These are phyloP conservation scores for Leptopilina boulardi DNA, from an alignment of 1,140 invertebrate species.

Conservation along the genomic window DNA sequence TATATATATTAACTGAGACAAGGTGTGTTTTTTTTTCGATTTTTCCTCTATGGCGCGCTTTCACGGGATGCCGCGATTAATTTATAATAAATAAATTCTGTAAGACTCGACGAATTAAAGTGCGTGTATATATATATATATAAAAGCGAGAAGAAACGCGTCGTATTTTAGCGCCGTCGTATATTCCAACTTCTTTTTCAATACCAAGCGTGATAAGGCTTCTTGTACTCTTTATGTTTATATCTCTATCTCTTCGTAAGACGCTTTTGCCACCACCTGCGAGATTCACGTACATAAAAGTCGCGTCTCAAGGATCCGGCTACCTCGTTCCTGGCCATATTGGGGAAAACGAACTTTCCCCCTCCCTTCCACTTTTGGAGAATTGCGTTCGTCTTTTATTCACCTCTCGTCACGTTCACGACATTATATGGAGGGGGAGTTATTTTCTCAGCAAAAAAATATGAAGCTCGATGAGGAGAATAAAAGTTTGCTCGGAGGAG, in stretches of 20 bases:
- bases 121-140: no score
- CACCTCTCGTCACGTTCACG: constrained; percentile 51
- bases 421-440: constrained; percentile 59
- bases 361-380: background rate
- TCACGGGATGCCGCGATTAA: constrained; percentile 43
- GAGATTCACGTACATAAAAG: constrained; percentile 29
- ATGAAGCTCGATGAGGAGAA: constrained; percentile 65
- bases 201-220: background rate
- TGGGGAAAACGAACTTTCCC: constrained; percentile 30
- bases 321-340: constrained; percentile 27
- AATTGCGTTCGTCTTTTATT: constrained; percentile 13
- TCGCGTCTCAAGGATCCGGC: constrained; percentile 1
- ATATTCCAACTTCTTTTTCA: constrained; percentile 16
- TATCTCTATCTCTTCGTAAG: constrained; percentile 30
- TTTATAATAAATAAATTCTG: constrained; percentile 58
- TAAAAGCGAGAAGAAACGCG: constrained; percentile 52
- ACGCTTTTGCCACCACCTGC: constrained; percentile 28
- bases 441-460: constrained; percentile 68
- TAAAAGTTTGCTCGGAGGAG: constrained; percentile 61
- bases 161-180: constrained; percentile 38
- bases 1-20: background rate
- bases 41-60: background rate
- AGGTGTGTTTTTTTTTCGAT: background rate
- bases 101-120: constrained; percentile 44
- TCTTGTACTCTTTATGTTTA: constrained; percentile 33